These are phyloP conservation scores for Caiman crocodilus DNA, from an alignment of 2,797 vertebrate genomes.

Conservation along the genomic window DNA sequence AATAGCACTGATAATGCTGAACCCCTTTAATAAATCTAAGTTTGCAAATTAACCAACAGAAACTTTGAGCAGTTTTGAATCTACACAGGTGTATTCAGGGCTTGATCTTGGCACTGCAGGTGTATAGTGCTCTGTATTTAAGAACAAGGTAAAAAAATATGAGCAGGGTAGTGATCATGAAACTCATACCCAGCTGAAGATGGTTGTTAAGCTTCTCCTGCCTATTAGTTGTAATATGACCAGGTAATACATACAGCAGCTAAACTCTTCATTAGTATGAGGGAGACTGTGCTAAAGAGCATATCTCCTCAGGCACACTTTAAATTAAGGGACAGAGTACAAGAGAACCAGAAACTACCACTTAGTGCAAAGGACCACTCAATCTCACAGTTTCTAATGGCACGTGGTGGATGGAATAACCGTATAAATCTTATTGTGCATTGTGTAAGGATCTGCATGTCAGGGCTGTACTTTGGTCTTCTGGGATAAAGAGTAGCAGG, in stretches of 20 bases:
- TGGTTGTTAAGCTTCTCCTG: not conserved
- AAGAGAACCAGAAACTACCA: not conserved
- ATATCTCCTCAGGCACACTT: not conserved
- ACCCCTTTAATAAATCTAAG: not conserved
- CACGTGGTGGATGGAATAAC: not conserved
- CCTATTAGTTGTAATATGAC: not conserved
- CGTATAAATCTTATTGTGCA: not conserved
- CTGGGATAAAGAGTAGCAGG: not conserved
- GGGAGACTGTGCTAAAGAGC: not conserved
- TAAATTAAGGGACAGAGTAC: not conserved
- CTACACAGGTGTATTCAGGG: not conserved
- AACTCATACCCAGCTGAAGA: not conserved
- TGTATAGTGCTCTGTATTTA: slow-evolving; percentile 10
- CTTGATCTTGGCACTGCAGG: not conserved
- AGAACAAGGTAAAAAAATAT: slow-evolving; percentile 32
- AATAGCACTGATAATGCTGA: not conserved
- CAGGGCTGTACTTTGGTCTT: too few species aligned
- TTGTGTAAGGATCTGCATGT: not conserved
- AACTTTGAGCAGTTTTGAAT: not conserved
- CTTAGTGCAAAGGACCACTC: too few species aligned
- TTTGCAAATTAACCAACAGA: not conserved
- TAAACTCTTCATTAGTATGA: not conserved
- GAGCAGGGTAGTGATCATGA: not conserved
- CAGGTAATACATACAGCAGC: not conserved
- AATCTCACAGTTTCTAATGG: too few species aligned